Base-by-base conservation (phyloP, 2,888 invertebrate genomes). In the Hyppa rectilinea region DNA sequence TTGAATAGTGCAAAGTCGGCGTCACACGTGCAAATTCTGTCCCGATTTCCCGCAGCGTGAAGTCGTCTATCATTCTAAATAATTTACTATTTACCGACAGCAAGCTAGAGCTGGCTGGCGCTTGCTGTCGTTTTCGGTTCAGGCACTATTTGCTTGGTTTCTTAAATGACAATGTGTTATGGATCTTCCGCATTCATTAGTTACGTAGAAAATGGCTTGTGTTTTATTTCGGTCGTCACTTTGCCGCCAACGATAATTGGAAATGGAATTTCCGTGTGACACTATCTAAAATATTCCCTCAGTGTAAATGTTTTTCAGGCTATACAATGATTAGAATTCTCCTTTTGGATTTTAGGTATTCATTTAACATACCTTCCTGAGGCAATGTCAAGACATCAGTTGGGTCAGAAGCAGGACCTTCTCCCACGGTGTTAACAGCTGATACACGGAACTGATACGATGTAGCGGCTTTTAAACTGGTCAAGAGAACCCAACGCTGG, bases 361-460 rank as follows among this genome's bases (percentile, higher is more conserved):
- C 0, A 49, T 31, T 61, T 49, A 34, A 65, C 97, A 96, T 96
- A 99, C 99, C 98, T 97, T 99, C 99, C 96, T 99, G 99, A 0
- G 99, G 99, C 84, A 99, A 96, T 85, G 98, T 98, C 65, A 99
- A 97, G 64, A 98, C 97, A 88, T 98, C 98, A 81, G 98, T 99
- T 0, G 99, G 98, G 72, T 98, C 97, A 0, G 99, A 99, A 2
- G 98, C 97, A 1, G 98, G 97, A 4, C 99, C 99, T 90, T 99
- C 99, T 0, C 99, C 99, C 1, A 99, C 99, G 61, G 98, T 98
- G 93, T 99, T 99, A 17, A 99, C 98, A 20, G 99, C 99, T 78
- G 98, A 98, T n/a, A 99, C 98, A 77, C 99, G 96, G 93, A 99
- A 99, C 92, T 99, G 99, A 93, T 99, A 99, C 0, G 98, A 98